Evolutionary conservation across 2,113 vertebrate genomes (phyloP).

Genomic region (Syrmaticus mikado): DNA sequence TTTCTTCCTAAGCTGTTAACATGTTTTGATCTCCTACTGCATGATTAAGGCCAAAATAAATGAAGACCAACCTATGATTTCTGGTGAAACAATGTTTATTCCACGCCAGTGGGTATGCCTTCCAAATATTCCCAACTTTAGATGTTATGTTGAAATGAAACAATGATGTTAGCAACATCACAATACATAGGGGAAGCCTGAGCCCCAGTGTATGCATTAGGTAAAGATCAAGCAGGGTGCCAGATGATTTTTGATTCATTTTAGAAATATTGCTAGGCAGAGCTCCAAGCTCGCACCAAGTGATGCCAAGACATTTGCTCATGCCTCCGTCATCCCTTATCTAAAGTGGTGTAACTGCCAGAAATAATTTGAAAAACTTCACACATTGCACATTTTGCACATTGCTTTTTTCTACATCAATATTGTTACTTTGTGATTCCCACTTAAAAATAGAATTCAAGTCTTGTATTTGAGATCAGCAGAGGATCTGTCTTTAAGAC

Average conservation of each 20-base stretch:
- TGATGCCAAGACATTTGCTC: conserved; percentile 43
- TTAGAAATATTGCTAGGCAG: conserved; percentile 34
- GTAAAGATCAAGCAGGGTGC: conserved; percentile 6
- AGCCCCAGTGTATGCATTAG: not conserved
- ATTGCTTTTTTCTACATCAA: not conserved
- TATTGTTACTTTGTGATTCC: not conserved
- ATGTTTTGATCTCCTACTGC: not conserved
- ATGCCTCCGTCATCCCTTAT: not conserved
- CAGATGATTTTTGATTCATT: conserved; percentile 29
- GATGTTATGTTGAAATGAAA: not conserved
- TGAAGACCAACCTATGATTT: not conserved
- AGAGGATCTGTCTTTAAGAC: not conserved
- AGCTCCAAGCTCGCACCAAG: conserved; percentile 24
- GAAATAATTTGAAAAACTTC: conserved; percentile 31
- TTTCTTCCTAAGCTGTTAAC: not conserved
- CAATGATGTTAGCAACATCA: not conserved
- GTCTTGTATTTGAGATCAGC: not conserved
- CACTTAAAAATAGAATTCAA: not conserved
- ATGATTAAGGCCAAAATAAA: not conserved
- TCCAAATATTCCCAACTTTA: not conserved
- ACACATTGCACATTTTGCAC: not conserved
- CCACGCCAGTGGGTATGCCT: not conserved
- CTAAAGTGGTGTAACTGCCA: conserved; percentile 31
- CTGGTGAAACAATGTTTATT: not conserved
- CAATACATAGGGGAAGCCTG: not conserved